Percentiles rank a stretch among this genome's conserved stretches.
phyloP scores from a whole-genome alignment of 2,797 vertebrate species.

The Alectoris magna region DNA sequence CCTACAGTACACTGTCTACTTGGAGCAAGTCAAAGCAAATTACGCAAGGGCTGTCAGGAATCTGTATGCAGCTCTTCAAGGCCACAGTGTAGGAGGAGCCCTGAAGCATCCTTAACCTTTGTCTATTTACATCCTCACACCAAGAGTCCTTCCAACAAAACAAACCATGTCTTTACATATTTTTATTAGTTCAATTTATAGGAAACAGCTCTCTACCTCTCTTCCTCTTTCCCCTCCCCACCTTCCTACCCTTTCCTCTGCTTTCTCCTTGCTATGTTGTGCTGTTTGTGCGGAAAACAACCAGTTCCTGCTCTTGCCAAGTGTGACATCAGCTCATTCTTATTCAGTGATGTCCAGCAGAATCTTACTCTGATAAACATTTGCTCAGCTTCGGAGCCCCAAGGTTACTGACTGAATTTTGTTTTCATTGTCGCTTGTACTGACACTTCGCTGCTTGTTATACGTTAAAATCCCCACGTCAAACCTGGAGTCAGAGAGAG shows the following conservation, averaged over 20 bases:
- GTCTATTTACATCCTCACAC: conserved; percentile 49
- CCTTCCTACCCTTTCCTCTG: conserved; percentile 21
- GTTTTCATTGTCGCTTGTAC: conserved; percentile 53
- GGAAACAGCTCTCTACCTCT: conserved; percentile 6
- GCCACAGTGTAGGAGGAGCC: conserved; percentile 10
- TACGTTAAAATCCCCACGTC: not conserved
- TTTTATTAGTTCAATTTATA: conserved; percentile 55
- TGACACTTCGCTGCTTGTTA: conserved; percentile 37
- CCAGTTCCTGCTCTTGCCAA: conserved; percentile 72
- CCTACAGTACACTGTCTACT: conserved; percentile 9
- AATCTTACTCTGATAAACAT: conserved; percentile 78
- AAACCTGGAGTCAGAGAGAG: not conserved
- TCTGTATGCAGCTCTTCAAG: not conserved
- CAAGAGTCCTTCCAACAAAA: conserved; percentile 46
- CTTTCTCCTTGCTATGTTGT: conserved; percentile 59
- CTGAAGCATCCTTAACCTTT: conserved; percentile 55
- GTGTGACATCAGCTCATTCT: conserved; percentile 86
- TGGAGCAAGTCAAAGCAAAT: conserved; percentile 61
- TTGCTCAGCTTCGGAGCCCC: conserved; percentile 76
- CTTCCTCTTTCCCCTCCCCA: conserved; percentile 42
- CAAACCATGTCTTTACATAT: conserved; percentile 34
- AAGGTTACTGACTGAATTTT: conserved; percentile 68
- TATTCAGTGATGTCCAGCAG: conserved; percentile 81
- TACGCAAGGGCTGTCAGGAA: conserved; percentile 58
- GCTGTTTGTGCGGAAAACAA: conserved; percentile 74